Base-by-base conservation (phyloP, 2,113 vertebrate genomes). In the Eolophus roseicapilla region DNA sequence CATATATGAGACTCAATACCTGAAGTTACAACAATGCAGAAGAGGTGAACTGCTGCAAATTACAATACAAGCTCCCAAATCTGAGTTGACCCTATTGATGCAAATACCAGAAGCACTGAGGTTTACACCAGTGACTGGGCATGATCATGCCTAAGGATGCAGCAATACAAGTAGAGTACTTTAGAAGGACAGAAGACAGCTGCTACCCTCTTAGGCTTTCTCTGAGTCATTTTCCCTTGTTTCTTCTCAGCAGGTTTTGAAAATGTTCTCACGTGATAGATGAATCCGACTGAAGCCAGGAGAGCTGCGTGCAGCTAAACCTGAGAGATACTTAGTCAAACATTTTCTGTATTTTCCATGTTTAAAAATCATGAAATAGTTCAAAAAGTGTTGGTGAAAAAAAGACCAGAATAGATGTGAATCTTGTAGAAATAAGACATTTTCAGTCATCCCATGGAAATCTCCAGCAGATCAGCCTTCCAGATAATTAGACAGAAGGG, bases 71-170 rank as follows among this genome's bases (percentile, higher is more conserved):
- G 7, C 44, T 52, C 16, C 59, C 29, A 71, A 52, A 29, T 31
- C 17, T 13, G 14, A 63, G 20, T 53, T 3, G 6, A 16, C 23
- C 55, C 35, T 9, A 10, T 9, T 47, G 57, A 16, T 47, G 31
- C 4, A 35, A 70, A 46, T 25, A 27, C 20, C 1, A 0, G 47
- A 1, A 0, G 27, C 41, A n/a, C 9, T n/a, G 24, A 19, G 35
- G 27, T 63, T 24, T 20, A 33, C 33, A n/a, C 11, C 43, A 57
- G 17, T 17, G 14, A 13, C 8, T 24, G 16, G 20, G 29, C 21
- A 59, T 23, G 77, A 65, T 33, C 27, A 27, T 20, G 47, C 9
- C 41, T 50, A 47, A 57, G 9, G 37, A 47, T 78, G 29, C 52
- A 50, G 16, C 33, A 50, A 46, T 20, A 10, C 28, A 63, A 8